These are phyloP conservation scores for Tyto alba DNA, from an alignment of 2,113 vertebrate species.

Conservation along the genomic window DNA sequence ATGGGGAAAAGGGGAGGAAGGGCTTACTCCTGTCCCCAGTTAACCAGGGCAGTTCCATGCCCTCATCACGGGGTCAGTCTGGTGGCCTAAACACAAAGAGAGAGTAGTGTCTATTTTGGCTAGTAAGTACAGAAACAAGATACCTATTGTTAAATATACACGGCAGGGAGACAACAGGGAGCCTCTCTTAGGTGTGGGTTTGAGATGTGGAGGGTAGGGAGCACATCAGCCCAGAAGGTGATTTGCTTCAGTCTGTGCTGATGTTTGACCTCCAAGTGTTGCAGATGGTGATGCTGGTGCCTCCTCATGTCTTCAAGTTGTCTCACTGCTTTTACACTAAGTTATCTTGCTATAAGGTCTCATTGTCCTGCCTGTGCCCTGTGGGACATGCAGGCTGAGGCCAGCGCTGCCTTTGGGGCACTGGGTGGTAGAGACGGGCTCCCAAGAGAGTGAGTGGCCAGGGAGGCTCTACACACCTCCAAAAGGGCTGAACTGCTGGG, in stretches of 20 bases:
- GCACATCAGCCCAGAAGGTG: neutral
- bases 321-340: neutral
- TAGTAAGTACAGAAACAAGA: neutral
- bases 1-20: neutral
- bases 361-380: neutral
- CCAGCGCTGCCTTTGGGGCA: neutral
- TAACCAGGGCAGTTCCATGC: neutral
- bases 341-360: neutral
- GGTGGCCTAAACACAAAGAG: neutral
- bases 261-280: neutral
- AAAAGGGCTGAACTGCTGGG: neutral
- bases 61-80: neutral
- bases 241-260: neutral
- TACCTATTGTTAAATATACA: neutral
- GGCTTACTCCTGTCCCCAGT: neutral
- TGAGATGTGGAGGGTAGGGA: neutral
- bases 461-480: neutral
- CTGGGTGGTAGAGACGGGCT: accelerated
- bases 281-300: neutral
- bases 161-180: neutral
- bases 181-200: neutral
- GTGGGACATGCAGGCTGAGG: neutral
- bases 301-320: neutral
- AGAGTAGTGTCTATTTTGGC: neutral
- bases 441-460: accelerated